Conservation (phyloP, 1,140 invertebrate species). For the Drosophila pseudoananassae region DNA sequence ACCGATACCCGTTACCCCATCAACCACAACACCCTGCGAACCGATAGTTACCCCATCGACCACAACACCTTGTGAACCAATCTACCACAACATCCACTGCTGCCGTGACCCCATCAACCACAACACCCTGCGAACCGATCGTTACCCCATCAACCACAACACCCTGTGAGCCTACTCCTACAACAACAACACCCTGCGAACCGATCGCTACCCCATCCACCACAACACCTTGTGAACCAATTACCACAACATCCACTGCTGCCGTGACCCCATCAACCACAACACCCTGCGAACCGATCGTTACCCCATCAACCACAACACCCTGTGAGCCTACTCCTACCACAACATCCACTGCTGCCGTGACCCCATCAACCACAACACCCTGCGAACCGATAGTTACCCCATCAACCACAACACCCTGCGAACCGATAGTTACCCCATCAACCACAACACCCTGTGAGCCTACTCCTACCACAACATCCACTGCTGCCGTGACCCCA, state of each 20-base stretch:
- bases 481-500: neutral
- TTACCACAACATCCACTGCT: too few species aligned
- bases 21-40: slow-evolving; percentile 8
- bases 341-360: too few species aligned
- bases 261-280: slow-evolving; percentile 11
- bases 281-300: slow-evolving; percentile 12
- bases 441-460: slow-evolving; percentile 13
- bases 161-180: slow-evolving; percentile 19
- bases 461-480: too few species aligned
- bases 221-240: neutral
- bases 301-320: slow-evolving; percentile 14
- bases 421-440: neutral
- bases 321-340: neutral
- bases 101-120: slow-evolving; percentile 12
- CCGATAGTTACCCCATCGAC: slow-evolving; percentile 12
- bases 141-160: neutral
- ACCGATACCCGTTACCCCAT: neutral
- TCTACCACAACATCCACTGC: too few species aligned
- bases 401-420: slow-evolving; percentile 12
- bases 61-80: slow-evolving; percentile 11
- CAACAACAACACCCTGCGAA: slow-evolving; percentile 12
- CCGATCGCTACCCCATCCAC: slow-evolving; percentile 21
- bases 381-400: neutral
- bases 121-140: slow-evolving; percentile 9
- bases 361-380: slow-evolving; percentile 9